Conservation (phyloP, 37 sponge, comb jelly and placozoan species). For the Ianthella basta region DNA sequence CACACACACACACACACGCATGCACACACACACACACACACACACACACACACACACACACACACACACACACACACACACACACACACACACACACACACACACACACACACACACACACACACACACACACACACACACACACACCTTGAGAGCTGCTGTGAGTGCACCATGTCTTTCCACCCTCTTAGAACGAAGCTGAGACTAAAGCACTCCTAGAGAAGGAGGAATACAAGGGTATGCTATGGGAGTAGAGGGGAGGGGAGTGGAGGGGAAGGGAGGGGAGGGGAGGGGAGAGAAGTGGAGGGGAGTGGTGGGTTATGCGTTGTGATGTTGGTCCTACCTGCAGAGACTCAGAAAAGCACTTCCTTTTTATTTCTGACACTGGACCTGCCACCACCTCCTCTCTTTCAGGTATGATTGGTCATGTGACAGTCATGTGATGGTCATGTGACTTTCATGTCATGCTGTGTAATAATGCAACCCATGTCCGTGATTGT, state of each 20-base stretch:
- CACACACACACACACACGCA: no score
- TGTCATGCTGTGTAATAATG: not conserved
- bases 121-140: no score
- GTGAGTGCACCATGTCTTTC: not conserved
- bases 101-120: no score
- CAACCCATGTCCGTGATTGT: not conserved
- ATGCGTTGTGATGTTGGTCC: not conserved
- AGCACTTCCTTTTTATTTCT: conserved; percentile 88
- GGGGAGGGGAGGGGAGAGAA: not conserved
- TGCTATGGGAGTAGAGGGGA: not conserved
- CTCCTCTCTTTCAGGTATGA: conserved; percentile 89
- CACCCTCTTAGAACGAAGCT: conserved; percentile 37
- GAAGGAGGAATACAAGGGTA: conserved; percentile 77
- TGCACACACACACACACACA: no score
- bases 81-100: no score
- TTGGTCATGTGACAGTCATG: not conserved
- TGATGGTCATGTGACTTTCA: not conserved
- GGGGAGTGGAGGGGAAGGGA: not conserved
- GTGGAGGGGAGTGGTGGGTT: not conserved
- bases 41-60: no score
- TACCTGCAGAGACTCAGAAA: conserved; percentile 50
- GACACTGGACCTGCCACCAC: conserved; percentile 91
- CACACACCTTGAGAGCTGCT: no score
- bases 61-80: no score
- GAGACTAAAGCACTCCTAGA: conserved; percentile 48